Conservation (phyloP, 2,113 vertebrate genomes). For the Sylvicapra grimmia region DNA sequence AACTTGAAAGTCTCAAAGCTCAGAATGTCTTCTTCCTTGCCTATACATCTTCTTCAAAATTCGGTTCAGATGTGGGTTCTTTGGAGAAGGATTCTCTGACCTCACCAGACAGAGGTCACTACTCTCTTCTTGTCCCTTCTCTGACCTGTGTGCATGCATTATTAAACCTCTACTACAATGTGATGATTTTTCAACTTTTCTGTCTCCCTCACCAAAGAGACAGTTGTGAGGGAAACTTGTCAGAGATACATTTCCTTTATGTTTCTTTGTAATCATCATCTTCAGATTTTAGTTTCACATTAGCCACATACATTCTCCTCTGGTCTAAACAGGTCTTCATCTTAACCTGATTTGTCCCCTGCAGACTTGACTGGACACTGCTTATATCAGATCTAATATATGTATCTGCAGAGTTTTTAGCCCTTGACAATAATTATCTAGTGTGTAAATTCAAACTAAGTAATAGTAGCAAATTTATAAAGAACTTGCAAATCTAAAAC, state of each 20-base stretch:
- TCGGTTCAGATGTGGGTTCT: neutral
- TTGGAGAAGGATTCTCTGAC: neutral
- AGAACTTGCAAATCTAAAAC: neutral
- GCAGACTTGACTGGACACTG: neutral
- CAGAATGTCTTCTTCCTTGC: neutral
- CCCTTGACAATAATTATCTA: neutral
- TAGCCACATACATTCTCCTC: neutral
- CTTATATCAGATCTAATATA: neutral
- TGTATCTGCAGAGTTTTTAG: neutral
- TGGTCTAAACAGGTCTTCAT: neutral
- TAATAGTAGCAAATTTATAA: neutral
- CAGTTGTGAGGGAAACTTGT: neutral
- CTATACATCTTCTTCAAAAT: neutral
- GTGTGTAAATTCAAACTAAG: neutral
- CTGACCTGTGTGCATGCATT: neutral
- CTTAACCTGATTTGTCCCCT: neutral
- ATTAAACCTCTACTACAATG: neutral
- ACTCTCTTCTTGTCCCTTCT: neutral
- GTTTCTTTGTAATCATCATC: neutral
- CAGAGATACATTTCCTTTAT: neutral
- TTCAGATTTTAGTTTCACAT: neutral
- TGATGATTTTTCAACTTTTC: neutral
- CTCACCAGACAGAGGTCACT: neutral
- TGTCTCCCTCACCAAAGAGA: neutral
- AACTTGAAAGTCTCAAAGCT: neutral